Evolutionary conservation across 2,888 invertebrate species (phyloP), one percentile per base, ranked within the genome.

Genomic region (Xestia rhomboidea): DNA sequence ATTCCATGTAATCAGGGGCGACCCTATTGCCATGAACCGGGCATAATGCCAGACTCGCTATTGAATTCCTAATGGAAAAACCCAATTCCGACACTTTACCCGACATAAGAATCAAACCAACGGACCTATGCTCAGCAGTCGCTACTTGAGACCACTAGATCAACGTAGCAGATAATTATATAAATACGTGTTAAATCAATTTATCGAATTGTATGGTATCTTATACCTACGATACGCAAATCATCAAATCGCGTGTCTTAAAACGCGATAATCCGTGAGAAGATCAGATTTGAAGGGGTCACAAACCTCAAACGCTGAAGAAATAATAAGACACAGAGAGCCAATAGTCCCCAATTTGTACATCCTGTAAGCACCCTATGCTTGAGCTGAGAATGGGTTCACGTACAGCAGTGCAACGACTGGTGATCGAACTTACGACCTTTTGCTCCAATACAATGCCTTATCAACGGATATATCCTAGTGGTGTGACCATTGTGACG

Each of bases 311-410:
- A n/a, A 18, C 10, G 3, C n/a, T 27, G 24, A 62, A 64, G n/a
- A n/a, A 41, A n/a, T n/a, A n/a, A 41, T 64, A 41, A 64, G 15
- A 62, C 60, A 64, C n/a, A n/a, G 62, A 21, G 41, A 18, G n/a
- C 8, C 41, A 64, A 38, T 62, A 41, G 41, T 41, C 41, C 64
- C 41, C 64, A 64, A 64, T 64, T 64, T n/a, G n/a, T 41, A 64
- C n/a, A 64, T 64, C 64, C 64, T 64, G 64, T 5, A 2, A 10
- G 41, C n/a, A 21, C 63, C 38, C 60, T 60, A 38, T 15, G 7
- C 15, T 41, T 64, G 64, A n/a, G 8, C 8, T n/a, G 41, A n/a
- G 41, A 64, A 64, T 64, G 64, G 10, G n/a, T 64, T 64, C 64
- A 27, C 41, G n/a, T 64, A n/a, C n/a, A 34, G 41, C 7, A 41